A percentile compares a stretch with the other conserved stretches of the same genome.
These are phyloP conservation scores for Peromyscus polionotus DNA, from an alignment of 2,113 vertebrate genomes.

Conservation along the genomic window DNA sequence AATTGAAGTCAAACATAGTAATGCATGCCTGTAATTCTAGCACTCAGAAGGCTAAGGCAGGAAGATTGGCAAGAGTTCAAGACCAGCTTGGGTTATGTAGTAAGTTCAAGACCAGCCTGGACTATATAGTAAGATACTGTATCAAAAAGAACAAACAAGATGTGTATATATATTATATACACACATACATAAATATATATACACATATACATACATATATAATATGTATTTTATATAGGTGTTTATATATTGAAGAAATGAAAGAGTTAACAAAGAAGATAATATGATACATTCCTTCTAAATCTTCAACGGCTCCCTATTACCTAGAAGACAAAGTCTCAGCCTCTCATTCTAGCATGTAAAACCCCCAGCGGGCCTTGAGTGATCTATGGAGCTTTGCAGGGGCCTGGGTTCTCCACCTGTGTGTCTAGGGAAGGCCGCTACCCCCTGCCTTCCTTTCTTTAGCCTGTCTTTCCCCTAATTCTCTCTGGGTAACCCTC, in stretches of 20 bases:
- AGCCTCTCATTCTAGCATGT: background rate
- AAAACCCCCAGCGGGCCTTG: background rate
- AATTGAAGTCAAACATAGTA: background rate
- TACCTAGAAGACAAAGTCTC: conserved; percentile 32
- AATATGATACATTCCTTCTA: background rate
- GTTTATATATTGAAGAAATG: background rate
- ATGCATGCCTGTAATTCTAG: background rate
- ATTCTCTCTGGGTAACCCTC: background rate
- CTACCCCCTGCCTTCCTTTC: background rate
- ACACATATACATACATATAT: background rate
- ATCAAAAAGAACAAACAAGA: background rate
- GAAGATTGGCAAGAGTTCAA: background rate
- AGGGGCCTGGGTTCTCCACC: background rate
- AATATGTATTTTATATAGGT: background rate
- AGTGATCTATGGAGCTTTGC: background rate
- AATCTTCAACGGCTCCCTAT: background rate
- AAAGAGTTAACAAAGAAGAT: background rate
- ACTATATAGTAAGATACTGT: background rate
- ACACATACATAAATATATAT: background rate
- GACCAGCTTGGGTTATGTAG: background rate
- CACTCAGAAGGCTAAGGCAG: background rate
- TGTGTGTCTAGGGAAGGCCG: background rate
- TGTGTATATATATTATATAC: background rate
- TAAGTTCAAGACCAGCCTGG: background rate
- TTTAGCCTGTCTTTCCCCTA: background rate